Evolutionary conservation across 2,797 vertebrate species (phyloP), one percentile per base, ranked within the genome.

Genomic region (Megalops cyprinoides): DNA sequence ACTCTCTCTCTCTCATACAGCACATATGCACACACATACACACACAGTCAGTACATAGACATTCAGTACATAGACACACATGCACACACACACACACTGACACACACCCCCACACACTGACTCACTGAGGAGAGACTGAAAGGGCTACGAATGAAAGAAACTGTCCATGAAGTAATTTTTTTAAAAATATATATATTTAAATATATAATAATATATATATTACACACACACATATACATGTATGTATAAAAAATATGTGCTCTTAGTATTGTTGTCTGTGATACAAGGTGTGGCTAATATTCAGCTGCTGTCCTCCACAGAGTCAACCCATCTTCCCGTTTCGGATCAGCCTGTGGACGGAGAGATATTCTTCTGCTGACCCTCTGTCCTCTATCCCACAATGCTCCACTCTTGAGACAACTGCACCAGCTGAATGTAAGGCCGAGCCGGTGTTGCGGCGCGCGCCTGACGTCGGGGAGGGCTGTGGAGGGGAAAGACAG

Each of bases 311-410:
- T 74, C 58, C 34, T 85, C 83, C 85, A 82, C 83, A 94, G 93
- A 93, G 74, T 82, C 91, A 60, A 89, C 90, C 18, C 82, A 71
- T 25, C 34, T 65, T 39, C 37, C 67, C 46, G 82, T 84, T 0
- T 87, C 93, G 0, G 94, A 94, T 88, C 89, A 87, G 39, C 85
- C 91, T 28, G 73, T 87, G 0, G 94, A 94, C 62, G 91, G 92
- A 0, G 94, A 96, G 89, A 95, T 79, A 31, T 81, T 94, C 87
- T 95, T 95, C 90, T 95, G 95, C 85, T 94, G 88, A 93, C 62
- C 48, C 25, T 62, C 69, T 37, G 20, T 80, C 74, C 46, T 82
- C 53, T 55, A 58, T 82, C 84, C 78, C 79, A 81, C 49, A 58
- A 51, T 79, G 39, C 81, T 49, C 73, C 25, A 12, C 73, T 74